Percentiles rank a stretch among this genome's conserved stretches.
Conservation (phyloP, 2,113 vertebrate genomes). For the Anguilla japonica region DNA sequence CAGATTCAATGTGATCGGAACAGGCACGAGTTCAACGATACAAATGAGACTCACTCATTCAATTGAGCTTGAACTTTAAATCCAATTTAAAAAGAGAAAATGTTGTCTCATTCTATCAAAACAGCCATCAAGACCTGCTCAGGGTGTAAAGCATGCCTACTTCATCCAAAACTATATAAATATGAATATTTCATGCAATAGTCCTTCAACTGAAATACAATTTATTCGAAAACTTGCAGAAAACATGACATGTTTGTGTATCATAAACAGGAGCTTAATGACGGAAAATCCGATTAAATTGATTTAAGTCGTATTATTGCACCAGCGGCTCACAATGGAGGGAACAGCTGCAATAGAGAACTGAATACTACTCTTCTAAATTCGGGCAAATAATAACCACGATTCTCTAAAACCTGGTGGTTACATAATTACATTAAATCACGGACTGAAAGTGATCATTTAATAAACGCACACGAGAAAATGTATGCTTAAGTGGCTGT, state of each 20-base stretch:
- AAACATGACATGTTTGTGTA: slow-evolving; percentile 30
- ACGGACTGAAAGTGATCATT: slow-evolving; percentile 30
- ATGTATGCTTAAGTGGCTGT: neutral
- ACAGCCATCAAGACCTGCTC: neutral
- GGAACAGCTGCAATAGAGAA: slow-evolving; percentile 25
- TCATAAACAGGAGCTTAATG: slow-evolving; percentile 26
- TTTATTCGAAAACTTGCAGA: neutral
- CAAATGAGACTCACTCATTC: no score
- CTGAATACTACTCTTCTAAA: slow-evolving; percentile 21
- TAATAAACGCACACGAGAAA: neutral
- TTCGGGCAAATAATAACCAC: neutral
- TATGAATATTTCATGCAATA: slow-evolving; percentile 4
- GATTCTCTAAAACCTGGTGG: neutral
- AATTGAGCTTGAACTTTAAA: slow-evolving; percentile 3
- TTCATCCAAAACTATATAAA: neutral
- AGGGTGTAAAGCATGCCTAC: neutral
- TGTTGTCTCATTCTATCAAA: neutral
- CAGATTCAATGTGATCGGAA: neutral
- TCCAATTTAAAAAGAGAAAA: slow-evolving; percentile 8
- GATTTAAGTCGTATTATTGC: slow-evolving; percentile 36
- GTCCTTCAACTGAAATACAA: neutral
- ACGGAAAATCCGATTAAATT: slow-evolving; percentile 35
- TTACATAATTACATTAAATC: slow-evolving; percentile 29
- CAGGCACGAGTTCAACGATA: neutral
- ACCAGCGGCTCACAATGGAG: slow-evolving; percentile 27